Conservation (phyloP, 2,888 invertebrate genomes). For the Ptychoptera contaminata region DNA sequence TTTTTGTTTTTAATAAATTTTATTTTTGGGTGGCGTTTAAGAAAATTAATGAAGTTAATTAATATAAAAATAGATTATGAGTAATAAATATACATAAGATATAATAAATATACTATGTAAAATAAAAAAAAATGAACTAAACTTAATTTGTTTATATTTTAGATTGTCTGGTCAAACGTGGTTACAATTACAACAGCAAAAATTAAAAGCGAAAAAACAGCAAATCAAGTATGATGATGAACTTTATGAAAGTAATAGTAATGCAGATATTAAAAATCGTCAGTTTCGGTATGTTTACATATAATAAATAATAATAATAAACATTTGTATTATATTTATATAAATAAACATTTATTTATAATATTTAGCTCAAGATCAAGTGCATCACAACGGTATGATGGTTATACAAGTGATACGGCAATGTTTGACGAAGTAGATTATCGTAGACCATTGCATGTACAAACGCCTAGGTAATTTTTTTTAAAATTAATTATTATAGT, state of each 20-base stretch:
- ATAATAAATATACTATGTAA: slow-evolving; percentile 1
- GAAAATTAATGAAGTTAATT: background rate
- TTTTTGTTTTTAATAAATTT: background rate
- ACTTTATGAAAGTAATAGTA: slow-evolving; percentile 47
- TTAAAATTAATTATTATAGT: background rate
- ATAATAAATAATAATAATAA: slow-evolving; percentile 10
- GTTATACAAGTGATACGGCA: slow-evolving; percentile 18
- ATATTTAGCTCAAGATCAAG: slow-evolving; percentile 12
- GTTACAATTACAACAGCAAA: slow-evolving; percentile 70
- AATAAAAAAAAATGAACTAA: no score
- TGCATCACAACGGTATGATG: slow-evolving; percentile 14
- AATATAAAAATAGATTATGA: background rate
- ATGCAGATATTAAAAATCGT: slow-evolving; percentile 14
- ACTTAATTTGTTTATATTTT: slow-evolving; percentile 13
- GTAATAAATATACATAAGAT: background rate
- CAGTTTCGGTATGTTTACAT: slow-evolving; percentile 46
- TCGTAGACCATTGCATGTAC: slow-evolving; percentile 15
- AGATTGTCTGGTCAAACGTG: slow-evolving; percentile 48
- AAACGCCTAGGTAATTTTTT: slow-evolving; percentile 11
- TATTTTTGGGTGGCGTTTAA: background rate
- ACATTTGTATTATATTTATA: background rate
- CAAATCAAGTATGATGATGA: slow-evolving; percentile 52
- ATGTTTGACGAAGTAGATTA: slow-evolving; percentile 18
- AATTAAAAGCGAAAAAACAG: slow-evolving; percentile 60
- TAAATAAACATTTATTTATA: background rate